These are phyloP conservation scores for Geophilus truncorum DNA, from an alignment of 2,888 invertebrate genomes.

Conservation along the genomic window DNA sequence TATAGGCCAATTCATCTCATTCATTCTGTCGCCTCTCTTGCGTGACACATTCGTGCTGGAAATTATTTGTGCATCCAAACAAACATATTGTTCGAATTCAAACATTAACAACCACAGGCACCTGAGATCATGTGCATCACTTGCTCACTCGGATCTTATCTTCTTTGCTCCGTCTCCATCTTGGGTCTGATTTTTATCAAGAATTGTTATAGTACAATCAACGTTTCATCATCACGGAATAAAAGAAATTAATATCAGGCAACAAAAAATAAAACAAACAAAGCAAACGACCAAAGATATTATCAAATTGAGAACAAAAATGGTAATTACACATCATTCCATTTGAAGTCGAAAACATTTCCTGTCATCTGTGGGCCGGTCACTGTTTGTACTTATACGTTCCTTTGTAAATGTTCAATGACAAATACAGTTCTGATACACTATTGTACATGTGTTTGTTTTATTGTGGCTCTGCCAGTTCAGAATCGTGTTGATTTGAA, in stretches of 20 bases:
- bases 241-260: neutral
- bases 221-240: constrained; percentile 13
- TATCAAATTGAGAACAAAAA: neutral
- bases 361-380: constrained; percentile 22
- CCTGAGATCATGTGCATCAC: constrained; percentile 24
- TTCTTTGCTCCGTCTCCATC: constrained; percentile 27
- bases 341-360: neutral
- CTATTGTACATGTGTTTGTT: neutral
- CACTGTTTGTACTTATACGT: constrained; percentile 25
- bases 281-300: neutral
- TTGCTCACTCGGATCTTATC: constrained; percentile 25
- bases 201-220: constrained; percentile 23
- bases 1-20: constrained; percentile 17
- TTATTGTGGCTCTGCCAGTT: neutral
- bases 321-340: neutral
- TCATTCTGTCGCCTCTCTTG: constrained; percentile 25
- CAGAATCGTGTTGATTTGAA: no score
- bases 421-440: constrained; percentile 27
- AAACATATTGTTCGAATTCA: neutral
- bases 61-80: neutral
- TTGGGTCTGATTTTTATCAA: constrained; percentile 21
- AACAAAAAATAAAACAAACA: neutral
- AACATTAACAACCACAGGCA: constrained; percentile 5
- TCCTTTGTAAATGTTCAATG: constrained; percentile 27
- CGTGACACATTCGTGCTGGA: constrained; percentile 22